Base-by-base conservation (phyloP, 2,797 vertebrate species). In the Gephyroberyx darwinii region DNA sequence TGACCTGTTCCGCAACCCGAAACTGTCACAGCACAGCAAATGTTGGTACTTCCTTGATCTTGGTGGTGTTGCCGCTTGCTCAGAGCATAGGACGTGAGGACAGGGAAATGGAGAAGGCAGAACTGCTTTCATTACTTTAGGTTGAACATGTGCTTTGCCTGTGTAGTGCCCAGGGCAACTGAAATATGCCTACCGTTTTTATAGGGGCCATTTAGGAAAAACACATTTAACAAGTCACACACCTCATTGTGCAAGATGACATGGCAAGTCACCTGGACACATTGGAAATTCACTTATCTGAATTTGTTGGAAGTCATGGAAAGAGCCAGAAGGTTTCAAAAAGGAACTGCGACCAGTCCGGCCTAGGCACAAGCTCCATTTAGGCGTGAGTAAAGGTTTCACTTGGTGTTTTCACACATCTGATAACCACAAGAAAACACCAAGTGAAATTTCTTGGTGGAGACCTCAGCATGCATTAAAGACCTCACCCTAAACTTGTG, bases 1-100 rank as follows among this genome's bases (percentile, higher is more conserved):
- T 92, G 93, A 94, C 92, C 91, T 83, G 82, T 82, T 86, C 86
- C 78, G 87, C 91, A 92, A 93, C 89, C 89, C 51, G 83, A 93
- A 93, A 94, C 91, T 90, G 88, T 90, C 77, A 83, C 84, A 77
- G 86, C 77, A 37, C 71, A 87, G 88, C 88, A 92, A 92, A 92
- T 88, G 84, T 93, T 92, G 90, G 89, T 90, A 91, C 88, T 78
- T 90, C 69, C 68, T 83, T 89, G 78, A 72, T 84, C 78, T 81
- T 88, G 82, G 77, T 69, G 26, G 56, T 69, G 77, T 77, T 58
- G 77, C 68, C 47, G 59, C 81, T 83, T 26, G 33, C 68, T 67
- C 48, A 43, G 60, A 47, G 66, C 69, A 71, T 59, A 64, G 73
- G 70, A 85, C 35, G 20, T 65, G 43, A 64, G 67, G 63, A 66